Conservation (phyloP, 2,797 vertebrate species). For the Geotrypetes seraphini region DNA sequence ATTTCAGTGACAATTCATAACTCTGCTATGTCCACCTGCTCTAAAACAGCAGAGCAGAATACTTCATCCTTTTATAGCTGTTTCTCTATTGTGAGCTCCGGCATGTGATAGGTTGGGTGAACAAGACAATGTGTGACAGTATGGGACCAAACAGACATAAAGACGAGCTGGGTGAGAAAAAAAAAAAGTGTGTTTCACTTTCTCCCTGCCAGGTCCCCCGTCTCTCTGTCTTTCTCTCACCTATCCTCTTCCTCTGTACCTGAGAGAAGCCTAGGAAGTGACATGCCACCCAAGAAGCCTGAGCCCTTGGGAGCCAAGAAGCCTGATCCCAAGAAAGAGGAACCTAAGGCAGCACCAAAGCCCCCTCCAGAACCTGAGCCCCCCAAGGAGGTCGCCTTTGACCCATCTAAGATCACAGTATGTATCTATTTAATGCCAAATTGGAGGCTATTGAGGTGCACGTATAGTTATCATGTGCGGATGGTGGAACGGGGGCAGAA, state of each 20-base stretch:
- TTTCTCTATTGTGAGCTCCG: slow-evolving; percentile 54
- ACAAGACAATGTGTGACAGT: slow-evolving; percentile 26
- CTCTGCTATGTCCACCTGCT: slow-evolving; percentile 49
- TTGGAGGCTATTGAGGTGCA: too few species aligned
- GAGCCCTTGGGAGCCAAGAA: slow-evolving; percentile 83
- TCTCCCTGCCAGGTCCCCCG: background rate
- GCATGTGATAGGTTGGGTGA: slow-evolving; percentile 30
- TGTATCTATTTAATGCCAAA: too few species aligned
- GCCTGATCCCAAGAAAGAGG: slow-evolving; percentile 83
- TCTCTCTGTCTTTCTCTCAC: background rate
- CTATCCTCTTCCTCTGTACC: background rate
- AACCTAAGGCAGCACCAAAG: slow-evolving; percentile 68
- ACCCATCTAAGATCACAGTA: slow-evolving; percentile 77
- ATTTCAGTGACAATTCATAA: slow-evolving; percentile 32
- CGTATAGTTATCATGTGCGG: too few species aligned
- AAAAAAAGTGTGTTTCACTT: background rate
- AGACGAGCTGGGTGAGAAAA: slow-evolving; percentile 8
- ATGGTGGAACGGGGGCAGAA: too few species aligned
- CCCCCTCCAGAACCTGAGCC: slow-evolving; percentile 64
- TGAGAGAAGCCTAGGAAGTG: background rate
- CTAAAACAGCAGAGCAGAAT: slow-evolving; percentile 80
- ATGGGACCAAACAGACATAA: slow-evolving; percentile 24
- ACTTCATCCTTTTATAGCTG: slow-evolving; percentile 82
- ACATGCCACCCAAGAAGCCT: slow-evolving; percentile 83
- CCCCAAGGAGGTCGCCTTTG: slow-evolving; percentile 77